Evolutionary conservation across 2,113 vertebrate species (phyloP).

Genomic region (Alosa alosa): DNA sequence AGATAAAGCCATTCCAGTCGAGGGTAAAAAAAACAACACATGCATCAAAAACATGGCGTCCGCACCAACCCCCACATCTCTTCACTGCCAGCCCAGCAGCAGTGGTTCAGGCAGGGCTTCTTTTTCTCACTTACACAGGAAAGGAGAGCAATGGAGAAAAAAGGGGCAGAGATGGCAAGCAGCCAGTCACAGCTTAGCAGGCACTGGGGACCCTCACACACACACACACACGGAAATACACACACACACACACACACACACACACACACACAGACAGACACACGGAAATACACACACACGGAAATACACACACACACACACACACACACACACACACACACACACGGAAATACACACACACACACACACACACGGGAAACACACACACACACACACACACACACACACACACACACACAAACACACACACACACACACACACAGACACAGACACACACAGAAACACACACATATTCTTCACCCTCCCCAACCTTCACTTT

Average conservation of each 20-base stretch:
- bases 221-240: neutral
- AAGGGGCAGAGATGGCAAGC: neutral
- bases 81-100: neutral
- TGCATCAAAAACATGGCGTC: neutral
- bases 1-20: neutral
- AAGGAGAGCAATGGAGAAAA: neutral
- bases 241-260: neutral
- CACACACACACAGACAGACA: neutral
- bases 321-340: neutral
- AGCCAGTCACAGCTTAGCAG: conserved; percentile 9
- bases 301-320: too few relatives aligned
- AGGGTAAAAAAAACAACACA: neutral
- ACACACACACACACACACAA: conserved; percentile 10
- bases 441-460: neutral
- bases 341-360: neutral
- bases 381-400: neutral
- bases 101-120: neutral
- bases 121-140: neutral
- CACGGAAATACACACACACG: too few relatives aligned
- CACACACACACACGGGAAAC: neutral
- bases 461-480: neutral
- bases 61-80: neutral
- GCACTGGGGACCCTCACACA: neutral
- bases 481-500: neutral
- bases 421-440: conserved; percentile 1